Percentiles rank a stretch among this genome's conserved stretches.
Conservation (phyloP, 2,113 vertebrate species). For the Neotragus pygmaeus region DNA sequence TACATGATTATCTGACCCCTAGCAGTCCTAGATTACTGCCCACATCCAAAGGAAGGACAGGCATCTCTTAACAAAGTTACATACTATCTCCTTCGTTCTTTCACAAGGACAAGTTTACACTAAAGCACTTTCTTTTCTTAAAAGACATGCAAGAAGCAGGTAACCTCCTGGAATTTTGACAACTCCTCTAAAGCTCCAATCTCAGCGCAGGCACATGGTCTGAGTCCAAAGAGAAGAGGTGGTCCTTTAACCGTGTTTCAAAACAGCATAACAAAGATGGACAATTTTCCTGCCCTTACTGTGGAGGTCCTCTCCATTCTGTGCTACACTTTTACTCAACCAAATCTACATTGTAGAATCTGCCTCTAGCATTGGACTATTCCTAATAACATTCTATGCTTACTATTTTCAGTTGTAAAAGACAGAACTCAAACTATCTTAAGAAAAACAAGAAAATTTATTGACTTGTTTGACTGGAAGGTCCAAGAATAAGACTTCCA, state of each 20-base stretch:
- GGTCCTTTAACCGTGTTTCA: not conserved
- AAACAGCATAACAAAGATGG: not conserved
- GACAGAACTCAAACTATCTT: not conserved
- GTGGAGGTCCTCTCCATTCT: not conserved
- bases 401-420: not conserved
- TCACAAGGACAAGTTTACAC: slow-evolving; percentile 59
- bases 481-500: not conserved
- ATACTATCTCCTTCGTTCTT: slow-evolving; percentile 23
- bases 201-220: slow-evolving; percentile 5
- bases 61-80: slow-evolving; percentile 40
- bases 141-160: slow-evolving; percentile 50
- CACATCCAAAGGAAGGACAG: not conserved
- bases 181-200: not conserved
- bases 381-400: not conserved
- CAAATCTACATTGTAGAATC: not conserved
- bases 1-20: not conserved
- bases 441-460: not conserved
- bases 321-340: not conserved
- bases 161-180: slow-evolving; percentile 26
- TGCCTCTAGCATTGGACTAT: not conserved
- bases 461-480: not conserved
- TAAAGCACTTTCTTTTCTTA: slow-evolving; percentile 43
- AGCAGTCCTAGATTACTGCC: not conserved
- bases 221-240: slow-evolving; percentile 1
- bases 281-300: not conserved